phyloP scores from a whole-genome alignment of 2,888 invertebrate species.

The Apamea sordens region DNA sequence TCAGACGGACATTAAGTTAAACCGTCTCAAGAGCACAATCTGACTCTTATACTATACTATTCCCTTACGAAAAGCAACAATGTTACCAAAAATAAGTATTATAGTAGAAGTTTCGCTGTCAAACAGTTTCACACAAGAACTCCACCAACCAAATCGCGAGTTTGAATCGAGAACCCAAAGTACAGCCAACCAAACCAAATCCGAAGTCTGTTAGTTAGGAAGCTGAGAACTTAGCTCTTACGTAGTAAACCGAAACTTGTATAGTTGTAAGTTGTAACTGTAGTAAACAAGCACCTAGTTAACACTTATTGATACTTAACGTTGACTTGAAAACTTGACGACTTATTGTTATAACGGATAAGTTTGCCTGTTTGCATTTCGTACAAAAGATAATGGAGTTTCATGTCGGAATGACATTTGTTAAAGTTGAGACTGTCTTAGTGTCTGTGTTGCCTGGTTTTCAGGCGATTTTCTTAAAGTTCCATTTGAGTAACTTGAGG shows the following conservation, averaged over 20 bases:
- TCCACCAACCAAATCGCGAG: slow-evolving; percentile 24
- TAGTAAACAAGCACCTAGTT: slow-evolving; percentile 75
- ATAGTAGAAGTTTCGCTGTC: not conserved
- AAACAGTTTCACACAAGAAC: slow-evolving; percentile 17
- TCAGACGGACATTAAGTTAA: not conserved
- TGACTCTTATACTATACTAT: not conserved
- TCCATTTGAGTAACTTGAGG: not conserved
- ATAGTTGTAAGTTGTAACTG: slow-evolving; percentile 59
- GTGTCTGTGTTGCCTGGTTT: slow-evolving; percentile 3
- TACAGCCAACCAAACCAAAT: slow-evolving; percentile 72
- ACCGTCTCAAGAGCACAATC: not conserved
- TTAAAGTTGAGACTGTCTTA: slow-evolving; percentile 22
- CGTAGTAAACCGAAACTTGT: slow-evolving; percentile 62
- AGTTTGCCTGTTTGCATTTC: slow-evolving; percentile 44
- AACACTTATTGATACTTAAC: slow-evolving; percentile 68
- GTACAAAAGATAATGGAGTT: slow-evolving; percentile 21
- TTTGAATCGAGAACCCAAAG: slow-evolving; percentile 67
- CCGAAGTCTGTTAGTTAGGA: slow-evolving; percentile 75
- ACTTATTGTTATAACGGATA: slow-evolving; percentile 53
- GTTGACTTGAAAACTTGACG: slow-evolving; percentile 51
- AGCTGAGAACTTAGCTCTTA: slow-evolving; percentile 71
- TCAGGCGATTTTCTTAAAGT: not conserved
- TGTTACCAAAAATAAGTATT: not conserved
- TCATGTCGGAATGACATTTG: slow-evolving; percentile 7
- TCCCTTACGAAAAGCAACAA: not conserved